Evolutionary conservation across 2,888 invertebrate genomes (phyloP).

Genomic region (Cryptocephalus primarius): DNA sequence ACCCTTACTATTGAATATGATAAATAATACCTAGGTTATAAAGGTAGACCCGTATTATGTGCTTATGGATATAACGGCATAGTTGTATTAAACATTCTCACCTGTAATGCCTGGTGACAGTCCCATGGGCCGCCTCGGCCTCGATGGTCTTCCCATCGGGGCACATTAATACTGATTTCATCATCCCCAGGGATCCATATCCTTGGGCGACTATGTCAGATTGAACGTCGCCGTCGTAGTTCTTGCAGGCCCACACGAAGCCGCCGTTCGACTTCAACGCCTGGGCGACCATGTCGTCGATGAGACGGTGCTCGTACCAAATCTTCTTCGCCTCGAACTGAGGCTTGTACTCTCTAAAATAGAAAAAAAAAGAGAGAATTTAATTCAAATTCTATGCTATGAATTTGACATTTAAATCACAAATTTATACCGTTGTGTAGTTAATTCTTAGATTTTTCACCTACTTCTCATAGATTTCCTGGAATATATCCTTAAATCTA

Average conservation of each 20-base stretch:
- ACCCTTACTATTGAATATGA: too few species aligned
- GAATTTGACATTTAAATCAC: neutral
- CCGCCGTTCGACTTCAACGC: conserved; percentile 72
- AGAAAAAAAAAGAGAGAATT: neutral
- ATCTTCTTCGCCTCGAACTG: conserved; percentile 67
- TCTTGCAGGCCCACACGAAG: conserved; percentile 89
- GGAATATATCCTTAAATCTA: conserved; percentile 84
- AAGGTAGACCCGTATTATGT: too few species aligned
- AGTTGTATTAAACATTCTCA: conserved; percentile 15
- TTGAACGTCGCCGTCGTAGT: conserved; percentile 88
- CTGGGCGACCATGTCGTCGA: conserved; percentile 89
- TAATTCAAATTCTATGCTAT: neutral
- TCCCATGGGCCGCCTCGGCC: conserved; percentile 87
- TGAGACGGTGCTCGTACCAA: conserved; percentile 86
- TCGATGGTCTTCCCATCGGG: conserved; percentile 82
- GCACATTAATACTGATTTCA: conserved; percentile 84
- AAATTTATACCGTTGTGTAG: neutral
- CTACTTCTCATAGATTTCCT: conserved; percentile 75
- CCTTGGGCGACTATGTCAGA: conserved; percentile 76
- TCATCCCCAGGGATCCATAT: conserved; percentile 76
- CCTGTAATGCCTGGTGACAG: conserved; percentile 79
- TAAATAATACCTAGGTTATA: too few species aligned
- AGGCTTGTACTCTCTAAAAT: conserved; percentile 54
- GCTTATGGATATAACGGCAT: too few species aligned
- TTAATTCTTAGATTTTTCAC: conserved; percentile 10